Evolutionary conservation across 2,888 invertebrate species (phyloP).

Genomic region (Tipula helvola): DNA sequence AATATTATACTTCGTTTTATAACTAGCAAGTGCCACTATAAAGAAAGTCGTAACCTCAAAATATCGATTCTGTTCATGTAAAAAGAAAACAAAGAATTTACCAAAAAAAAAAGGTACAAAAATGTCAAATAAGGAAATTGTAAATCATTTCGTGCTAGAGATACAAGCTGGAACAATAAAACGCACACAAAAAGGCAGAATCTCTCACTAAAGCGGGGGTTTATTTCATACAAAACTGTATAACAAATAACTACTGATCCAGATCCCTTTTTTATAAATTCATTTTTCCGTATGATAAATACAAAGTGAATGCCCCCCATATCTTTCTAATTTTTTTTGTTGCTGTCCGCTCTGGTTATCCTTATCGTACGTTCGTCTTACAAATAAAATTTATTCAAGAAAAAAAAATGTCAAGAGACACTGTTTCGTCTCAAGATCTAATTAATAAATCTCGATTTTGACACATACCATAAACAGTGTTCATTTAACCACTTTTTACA

Average conservation of each 20-base stretch:
- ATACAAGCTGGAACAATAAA: not conserved
- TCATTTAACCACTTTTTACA: not conserved
- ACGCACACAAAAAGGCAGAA: not conserved
- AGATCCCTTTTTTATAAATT: not conserved
- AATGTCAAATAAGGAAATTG: not conserved
- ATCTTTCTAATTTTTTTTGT: not conserved
- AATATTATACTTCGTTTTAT: not conserved
- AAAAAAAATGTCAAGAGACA: not conserved
- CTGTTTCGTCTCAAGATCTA: not conserved
- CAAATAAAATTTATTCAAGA: not conserved
- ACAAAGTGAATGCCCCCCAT: not conserved
- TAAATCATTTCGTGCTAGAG: not conserved
- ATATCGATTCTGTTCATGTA: not conserved
- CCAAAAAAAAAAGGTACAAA: not conserved
- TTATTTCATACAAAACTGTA: not conserved
- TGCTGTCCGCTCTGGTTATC: not conserved
- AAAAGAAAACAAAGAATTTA: not conserved
- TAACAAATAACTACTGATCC: not conserved
- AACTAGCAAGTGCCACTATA: not conserved
- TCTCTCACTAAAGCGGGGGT: not conserved
- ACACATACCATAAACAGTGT: not conserved
- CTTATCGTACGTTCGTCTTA: not conserved
- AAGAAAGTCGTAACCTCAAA: not conserved
- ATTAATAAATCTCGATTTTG: not conserved
- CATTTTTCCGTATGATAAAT: not conserved